Percentiles rank a stretch among this genome's conserved stretches.
Evolutionary conservation across 1,140 invertebrate species (phyloP).

Genomic region (Lordiphosa collinella): DNA sequence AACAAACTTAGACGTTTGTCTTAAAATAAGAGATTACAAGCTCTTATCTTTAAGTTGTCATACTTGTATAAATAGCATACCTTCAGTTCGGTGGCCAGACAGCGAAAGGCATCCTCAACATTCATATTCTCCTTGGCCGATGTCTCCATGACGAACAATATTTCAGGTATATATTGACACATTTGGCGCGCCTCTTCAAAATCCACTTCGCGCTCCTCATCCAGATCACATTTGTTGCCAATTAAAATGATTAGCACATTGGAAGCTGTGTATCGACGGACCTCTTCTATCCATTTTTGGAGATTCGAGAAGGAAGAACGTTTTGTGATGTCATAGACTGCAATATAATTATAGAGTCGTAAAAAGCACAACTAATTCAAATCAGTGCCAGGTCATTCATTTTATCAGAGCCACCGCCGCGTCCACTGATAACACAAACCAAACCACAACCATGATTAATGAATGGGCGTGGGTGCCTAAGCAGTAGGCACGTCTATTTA

Average conservation of each 20-base stretch:
- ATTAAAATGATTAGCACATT: slow-evolving; percentile 94
- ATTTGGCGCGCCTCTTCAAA: slow-evolving; percentile 90
- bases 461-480: slow-evolving; percentile 38
- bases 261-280: slow-evolving; percentile 93
- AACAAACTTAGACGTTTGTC: no score
- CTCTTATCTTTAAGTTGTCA: no score
- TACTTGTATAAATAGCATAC: slow-evolving; percentile 79
- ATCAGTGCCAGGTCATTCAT: slow-evolving; percentile 41
- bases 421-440: slow-evolving; percentile 21
- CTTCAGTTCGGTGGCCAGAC: slow-evolving; percentile 92
- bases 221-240: slow-evolving; percentile 95
- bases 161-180: slow-evolving; percentile 90
- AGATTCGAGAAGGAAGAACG: slow-evolving; percentile 92
- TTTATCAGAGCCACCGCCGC: slow-evolving; percentile 34
- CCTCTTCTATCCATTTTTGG: slow-evolving; percentile 96
- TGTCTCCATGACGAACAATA: slow-evolving; percentile 92
- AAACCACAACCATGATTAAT: slow-evolving; percentile 32
- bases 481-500: slow-evolving; percentile 75
- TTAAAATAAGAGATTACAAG: no score
- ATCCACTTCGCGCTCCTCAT: slow-evolving; percentile 89
- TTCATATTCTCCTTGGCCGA: slow-evolving; percentile 97
- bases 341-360: neutral
- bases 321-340: slow-evolving; percentile 97
- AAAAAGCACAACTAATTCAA: slow-evolving; percentile 27
- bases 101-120: slow-evolving; percentile 94